Base-by-base conservation (phyloP, 92 coral and sea anemone genomes). In the Zoanthus gigantus region DNA sequence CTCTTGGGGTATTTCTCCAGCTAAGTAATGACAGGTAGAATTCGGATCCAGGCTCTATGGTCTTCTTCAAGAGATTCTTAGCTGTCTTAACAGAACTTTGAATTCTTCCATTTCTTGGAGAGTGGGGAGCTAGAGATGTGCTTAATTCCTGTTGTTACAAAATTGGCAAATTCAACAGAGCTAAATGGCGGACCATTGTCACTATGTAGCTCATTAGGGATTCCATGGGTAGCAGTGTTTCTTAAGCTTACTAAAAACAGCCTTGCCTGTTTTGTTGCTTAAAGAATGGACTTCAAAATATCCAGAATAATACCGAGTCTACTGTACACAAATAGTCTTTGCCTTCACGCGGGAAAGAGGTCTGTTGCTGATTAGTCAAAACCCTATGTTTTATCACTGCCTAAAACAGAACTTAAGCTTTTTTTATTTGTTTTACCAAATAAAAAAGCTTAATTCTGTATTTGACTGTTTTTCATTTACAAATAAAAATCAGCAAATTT, bases 141-240 rank as follows among this genome's bases (percentile, higher is more conserved):
- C 44, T 69, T 44, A 9, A 69, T 44, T 69, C 74, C 74, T 69
- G 74, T 32, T 5, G 74, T 69, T 44, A 69, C 30, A 9, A 69
- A 69, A 44, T 69, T 69, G 30, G 74, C 34, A 18, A 71, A 31
- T 71, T 71, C 75, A 4, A 71, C 75, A 8, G 48, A 71, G 16
- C 3, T 71, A 6, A 71, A 71, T 9, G 75, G 75, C 46, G 75
- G 75, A 5, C 75, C 75, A 71, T 32, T 71, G 17, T 71, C 75
- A 31, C 75, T 71, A 13, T 0, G 1, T 28, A 71, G 10, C 0
- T 71, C 75, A 71, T 31, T 32, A 7, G 75, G 63, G 61, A 17
- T 48, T 23, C 79, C 79, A 48, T 75, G 79, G 37, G 78, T 74
- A 7, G 79, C 57, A 74, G 79, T 47, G 60, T 47, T 74, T 74